These are phyloP conservation scores for Pseudeuparius sepicola DNA, from an alignment of 2,888 invertebrate species.

Conservation along the genomic window DNA sequence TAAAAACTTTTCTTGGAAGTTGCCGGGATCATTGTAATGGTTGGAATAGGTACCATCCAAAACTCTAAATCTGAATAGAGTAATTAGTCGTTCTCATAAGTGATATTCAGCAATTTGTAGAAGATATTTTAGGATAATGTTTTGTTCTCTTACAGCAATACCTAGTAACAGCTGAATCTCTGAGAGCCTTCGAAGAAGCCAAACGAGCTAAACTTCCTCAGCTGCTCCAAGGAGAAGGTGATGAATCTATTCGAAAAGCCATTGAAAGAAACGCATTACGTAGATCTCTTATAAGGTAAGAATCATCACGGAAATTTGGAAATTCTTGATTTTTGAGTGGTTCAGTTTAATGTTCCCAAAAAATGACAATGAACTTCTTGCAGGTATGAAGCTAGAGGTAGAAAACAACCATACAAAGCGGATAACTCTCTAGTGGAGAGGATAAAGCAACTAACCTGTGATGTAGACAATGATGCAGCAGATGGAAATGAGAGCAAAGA, in stretches of 20 bases:
- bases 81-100: too few species aligned
- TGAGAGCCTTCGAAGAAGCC: slow-evolving; percentile 58
- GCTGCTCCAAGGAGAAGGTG: slow-evolving; percentile 46
- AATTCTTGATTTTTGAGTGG: too few species aligned
- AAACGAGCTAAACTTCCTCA: slow-evolving; percentile 45
- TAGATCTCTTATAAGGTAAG: slow-evolving; percentile 66
- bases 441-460: slow-evolving; percentile 76
- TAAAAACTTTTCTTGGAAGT: too few species aligned
- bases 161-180: slow-evolving; percentile 60
- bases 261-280: slow-evolving; percentile 77
- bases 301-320: too few species aligned
- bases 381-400: slow-evolving; percentile 41
- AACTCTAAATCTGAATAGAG: too few species aligned
- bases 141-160: slow-evolving; percentile 38
- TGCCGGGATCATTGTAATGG: too few species aligned
- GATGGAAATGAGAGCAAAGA: too few species aligned
- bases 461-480: slow-evolving; percentile 58
- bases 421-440: slow-evolving; percentile 78
- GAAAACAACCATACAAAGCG: slow-evolving; percentile 44
- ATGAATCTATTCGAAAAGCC: slow-evolving; percentile 60
- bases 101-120: too few species aligned
- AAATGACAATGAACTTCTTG: too few species aligned
- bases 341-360: too few species aligned
- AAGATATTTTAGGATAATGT: too few species aligned
- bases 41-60: too few species aligned